phyloP scores from a whole-genome alignment of 2,888 invertebrate species.

The Selenia dentaria region DNA sequence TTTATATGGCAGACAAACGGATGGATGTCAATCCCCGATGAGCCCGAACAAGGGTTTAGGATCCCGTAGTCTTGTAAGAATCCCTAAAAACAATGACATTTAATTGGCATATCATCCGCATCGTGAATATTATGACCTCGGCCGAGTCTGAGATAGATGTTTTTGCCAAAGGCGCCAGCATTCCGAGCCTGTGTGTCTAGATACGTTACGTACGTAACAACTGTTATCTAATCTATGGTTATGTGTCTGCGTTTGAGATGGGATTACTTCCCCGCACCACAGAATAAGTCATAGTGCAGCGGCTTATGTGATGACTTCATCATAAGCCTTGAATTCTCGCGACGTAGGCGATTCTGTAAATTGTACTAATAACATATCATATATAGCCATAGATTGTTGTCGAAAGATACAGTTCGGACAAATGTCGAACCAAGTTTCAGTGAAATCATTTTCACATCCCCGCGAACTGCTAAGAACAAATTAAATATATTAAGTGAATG shows the following conservation, averaged over 20 bases:
- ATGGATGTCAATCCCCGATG: too few species aligned
- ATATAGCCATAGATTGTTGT: too few species aligned
- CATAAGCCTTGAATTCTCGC: slow-evolving; percentile 9
- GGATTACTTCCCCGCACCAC: slow-evolving; percentile 7
- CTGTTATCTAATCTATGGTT: background rate
- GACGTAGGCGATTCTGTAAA: slow-evolving; percentile 7
- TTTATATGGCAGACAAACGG: too few species aligned
- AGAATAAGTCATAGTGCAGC: background rate
- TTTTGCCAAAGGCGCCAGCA: slow-evolving; percentile 1
- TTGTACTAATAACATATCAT: slow-evolving; percentile 3
- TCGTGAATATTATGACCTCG: background rate
- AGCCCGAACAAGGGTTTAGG: too few species aligned
- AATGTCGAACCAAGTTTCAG: too few species aligned
- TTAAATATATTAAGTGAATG: too few species aligned
- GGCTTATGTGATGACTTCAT: too few species aligned
- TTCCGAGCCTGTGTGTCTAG: background rate
- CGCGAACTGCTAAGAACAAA: too few species aligned
- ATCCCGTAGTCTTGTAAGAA: too few species aligned
- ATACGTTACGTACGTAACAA: slow-evolving; percentile 1
- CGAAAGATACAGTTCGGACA: too few species aligned
- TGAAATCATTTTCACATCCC: too few species aligned
- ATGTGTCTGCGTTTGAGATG: background rate
- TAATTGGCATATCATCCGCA: slow-evolving; percentile 4
- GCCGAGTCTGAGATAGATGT: background rate
- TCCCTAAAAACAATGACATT: too few species aligned